phyloP scores from a whole-genome alignment of 2,113 vertebrate species.

The Gracilinanus agilis region DNA sequence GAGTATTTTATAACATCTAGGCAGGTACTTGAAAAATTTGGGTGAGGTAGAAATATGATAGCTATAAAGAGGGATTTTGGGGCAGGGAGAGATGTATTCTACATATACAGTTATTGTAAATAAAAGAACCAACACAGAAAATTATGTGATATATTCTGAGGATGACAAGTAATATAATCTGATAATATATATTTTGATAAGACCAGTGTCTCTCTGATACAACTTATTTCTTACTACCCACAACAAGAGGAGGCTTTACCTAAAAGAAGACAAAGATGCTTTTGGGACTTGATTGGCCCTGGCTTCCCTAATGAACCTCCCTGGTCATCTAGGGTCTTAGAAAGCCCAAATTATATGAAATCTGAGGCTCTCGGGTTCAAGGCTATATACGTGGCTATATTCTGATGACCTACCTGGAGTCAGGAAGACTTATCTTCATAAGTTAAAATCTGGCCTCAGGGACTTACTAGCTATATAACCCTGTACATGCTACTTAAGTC shows the following conservation, averaged over 20 bases:
- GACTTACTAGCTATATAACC: too few species aligned
- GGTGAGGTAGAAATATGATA: neutral
- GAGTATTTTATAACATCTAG: neutral
- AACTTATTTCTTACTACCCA: neutral
- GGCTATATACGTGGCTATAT: neutral
- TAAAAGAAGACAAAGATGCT: neutral
- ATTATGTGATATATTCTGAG: neutral
- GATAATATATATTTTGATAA: neutral
- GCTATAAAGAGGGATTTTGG: neutral
- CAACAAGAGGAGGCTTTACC: neutral
- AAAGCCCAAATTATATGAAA: neutral
- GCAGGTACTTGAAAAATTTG: neutral
- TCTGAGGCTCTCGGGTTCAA: neutral
- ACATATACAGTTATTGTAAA: neutral
- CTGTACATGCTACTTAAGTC: too few species aligned
- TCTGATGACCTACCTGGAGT: neutral
- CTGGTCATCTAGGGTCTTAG: neutral
- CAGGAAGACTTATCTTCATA: too few species aligned
- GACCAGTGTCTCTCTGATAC: neutral
- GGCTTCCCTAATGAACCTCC: neutral
- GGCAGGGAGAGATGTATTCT: neutral
- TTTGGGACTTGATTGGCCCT: neutral
- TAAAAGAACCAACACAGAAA: neutral
- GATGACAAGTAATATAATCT: neutral
- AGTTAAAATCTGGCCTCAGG: too few species aligned